Base-by-base conservation (phyloP, 2,888 invertebrate genomes). In the Temnothorax rugatulus region DNA sequence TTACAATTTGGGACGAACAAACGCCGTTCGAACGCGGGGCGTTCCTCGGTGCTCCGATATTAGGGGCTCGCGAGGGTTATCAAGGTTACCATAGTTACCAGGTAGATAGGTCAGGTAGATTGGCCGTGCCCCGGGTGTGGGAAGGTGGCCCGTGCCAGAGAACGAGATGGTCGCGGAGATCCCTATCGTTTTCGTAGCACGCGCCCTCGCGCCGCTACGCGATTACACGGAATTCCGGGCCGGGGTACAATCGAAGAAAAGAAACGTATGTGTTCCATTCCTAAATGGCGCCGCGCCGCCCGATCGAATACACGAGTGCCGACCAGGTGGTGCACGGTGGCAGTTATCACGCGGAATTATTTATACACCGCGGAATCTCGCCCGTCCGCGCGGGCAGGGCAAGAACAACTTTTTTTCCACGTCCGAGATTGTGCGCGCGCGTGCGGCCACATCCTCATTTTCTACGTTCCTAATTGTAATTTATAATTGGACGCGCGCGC, bases 111-210 rank as follows among this genome's bases (percentile, higher is more conserved):
- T 87, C 86, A 85, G 85, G 88, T 83, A 88, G 86, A 86, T 81
- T 52, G 86, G 83, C 74, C 52, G 75, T 61, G 71, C 59, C 59
- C 44, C 66, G 71, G 83, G 87, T 86, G 88, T 87, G 84, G 83
- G 87, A 89, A 90, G 89, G 83, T 86, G 90, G 85, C 87, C 86
- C 90, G 90, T 90, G 89, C 89, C 89, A 76, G 38, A 59, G 85
- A 84, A 71, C 85, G 86, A 81, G 82, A 86, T 84, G 88, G 66
- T 82, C 88, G 85, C 85, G 88, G 83, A 86, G 90, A 90, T 90
- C 84, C 83, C 71, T 89, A 90, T 92, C 88, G 86, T 85, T 89
- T 86, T 84, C 88, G 82, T 85, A 88, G 91, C 91, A 89, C 91
- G 91, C 89, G 90, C 89, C 91, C 34, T 68, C 66, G 44, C 75